Evolutionary conservation across 2,113 vertebrate species (phyloP), one percentile per base, ranked within the genome.

Genomic region (Solea senegalensis): DNA sequence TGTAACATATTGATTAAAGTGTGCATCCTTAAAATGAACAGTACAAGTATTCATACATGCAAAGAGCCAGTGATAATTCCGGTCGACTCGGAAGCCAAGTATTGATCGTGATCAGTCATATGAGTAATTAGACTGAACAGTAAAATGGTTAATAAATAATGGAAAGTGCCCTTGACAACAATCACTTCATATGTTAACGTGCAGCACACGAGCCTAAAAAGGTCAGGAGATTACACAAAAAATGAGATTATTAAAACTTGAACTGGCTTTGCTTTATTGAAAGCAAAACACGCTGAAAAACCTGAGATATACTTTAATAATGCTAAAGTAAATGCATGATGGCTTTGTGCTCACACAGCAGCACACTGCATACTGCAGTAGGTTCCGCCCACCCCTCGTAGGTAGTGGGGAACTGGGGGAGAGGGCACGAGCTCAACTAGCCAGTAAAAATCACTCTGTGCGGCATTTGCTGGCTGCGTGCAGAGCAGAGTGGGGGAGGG

Each of bases 391-490:
- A 64, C 69, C 74, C 58, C 74, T 63, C 27, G 1, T 16, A 80
- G 63, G 73, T 26, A 83, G 73, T 82, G 76, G 78, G 80, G 82
- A 89, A 88, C 68, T 90, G 75, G 85, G 74, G 86, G 80, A 78
- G 89, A 82, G 88, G 89, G 70, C 78, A 84, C 26, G 58, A 80
- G 74, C 81, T 74, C 81, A 66, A 66, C 77, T 74, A 86, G 74
- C 88, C 86, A 82, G 79, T 89, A 80, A 82, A 57, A 57, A 85
- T 87, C 74, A 1, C 75, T 78, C 69, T 45, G 5, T 72, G 79
- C 56, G 78, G 81, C 81, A 77, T 54, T 75, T 54, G 7, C 74
- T 81, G 83, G 28, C 75, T 76, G 68, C 61, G 0, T 80, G 83
- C 75, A 64, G 77, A 79, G 43, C 60, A 1, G 10, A 46, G 64